Evolutionary conservation across 1,140 invertebrate genomes (phyloP).

Genomic region (Cryptotermes secundus): DNA sequence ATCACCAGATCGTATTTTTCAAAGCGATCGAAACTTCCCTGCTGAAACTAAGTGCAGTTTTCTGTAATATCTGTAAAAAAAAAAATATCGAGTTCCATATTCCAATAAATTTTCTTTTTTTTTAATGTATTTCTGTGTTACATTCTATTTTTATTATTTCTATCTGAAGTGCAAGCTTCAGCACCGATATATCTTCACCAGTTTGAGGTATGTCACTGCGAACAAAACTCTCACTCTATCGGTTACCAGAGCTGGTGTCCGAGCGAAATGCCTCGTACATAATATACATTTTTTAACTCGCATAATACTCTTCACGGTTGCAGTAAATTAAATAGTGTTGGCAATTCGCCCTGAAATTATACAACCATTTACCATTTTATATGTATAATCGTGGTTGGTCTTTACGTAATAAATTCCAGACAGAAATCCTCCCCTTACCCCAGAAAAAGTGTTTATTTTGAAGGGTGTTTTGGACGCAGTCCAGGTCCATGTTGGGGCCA

Average conservation of each 20-base stretch:
- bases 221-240: background rate
- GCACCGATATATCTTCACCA: background rate
- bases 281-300: background rate
- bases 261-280: background rate
- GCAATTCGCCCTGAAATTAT: background rate
- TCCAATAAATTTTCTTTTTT: background rate
- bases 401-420: background rate
- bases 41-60: background rate
- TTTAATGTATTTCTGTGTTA: background rate
- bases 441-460: constrained; percentile 7
- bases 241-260: background rate
- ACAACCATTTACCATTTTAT: constrained; percentile 1
- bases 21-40: background rate
- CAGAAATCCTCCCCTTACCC: background rate
- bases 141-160: background rate
- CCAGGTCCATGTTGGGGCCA: background rate
- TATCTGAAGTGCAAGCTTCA: background rate
- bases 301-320: background rate
- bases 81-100: background rate
- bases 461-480: background rate
- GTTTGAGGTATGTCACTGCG: background rate
- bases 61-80: background rate
- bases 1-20: background rate
- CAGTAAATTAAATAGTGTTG: constrained; percentile 1
- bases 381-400: background rate